phyloP scores from a whole-genome alignment of 2,113 vertebrate genomes.

The Carettochelys insculpta region DNA sequence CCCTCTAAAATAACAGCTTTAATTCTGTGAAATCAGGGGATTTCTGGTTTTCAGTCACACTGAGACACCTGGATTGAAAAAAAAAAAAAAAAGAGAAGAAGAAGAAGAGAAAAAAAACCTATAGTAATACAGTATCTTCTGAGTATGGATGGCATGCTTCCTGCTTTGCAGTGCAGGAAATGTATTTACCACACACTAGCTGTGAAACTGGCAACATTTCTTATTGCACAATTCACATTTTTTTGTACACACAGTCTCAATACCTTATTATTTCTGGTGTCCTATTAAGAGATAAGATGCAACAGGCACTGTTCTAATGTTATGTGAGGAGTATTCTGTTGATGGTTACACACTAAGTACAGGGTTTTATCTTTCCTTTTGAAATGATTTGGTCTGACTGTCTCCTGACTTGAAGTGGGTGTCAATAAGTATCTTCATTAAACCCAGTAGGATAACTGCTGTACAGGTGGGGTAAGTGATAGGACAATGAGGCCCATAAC shows the following conservation, averaged over 20 bases:
- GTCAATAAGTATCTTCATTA: background rate
- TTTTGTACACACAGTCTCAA: background rate
- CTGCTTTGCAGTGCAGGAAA: constrained; percentile 74
- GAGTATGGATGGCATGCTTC: constrained; percentile 59
- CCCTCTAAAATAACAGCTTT: constrained; percentile 42
- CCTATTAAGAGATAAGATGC: background rate
- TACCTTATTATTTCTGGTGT: background rate
- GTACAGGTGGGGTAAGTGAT: no score
- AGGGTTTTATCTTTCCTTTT: background rate
- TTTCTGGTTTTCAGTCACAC: constrained; percentile 54
- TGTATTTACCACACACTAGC: constrained; percentile 19
- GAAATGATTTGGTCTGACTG: background rate
- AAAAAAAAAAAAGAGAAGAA: no score
- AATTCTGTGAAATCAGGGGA: constrained; percentile 72
- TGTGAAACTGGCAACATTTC: constrained; percentile 43
- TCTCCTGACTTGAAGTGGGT: background rate
- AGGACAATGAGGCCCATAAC: no score
- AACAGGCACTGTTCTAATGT: background rate
- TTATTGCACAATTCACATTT: constrained; percentile 16
- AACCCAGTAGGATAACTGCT: no score
- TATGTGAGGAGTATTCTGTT: background rate
- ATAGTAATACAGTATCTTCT: constrained; percentile 37
- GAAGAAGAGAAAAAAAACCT: background rate
- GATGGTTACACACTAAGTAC: background rate
- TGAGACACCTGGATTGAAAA: constrained; percentile 42